These are phyloP conservation scores for Hemistola chrysoprasaria DNA, from an alignment of 2,888 invertebrate species.

Conservation along the genomic window DNA sequence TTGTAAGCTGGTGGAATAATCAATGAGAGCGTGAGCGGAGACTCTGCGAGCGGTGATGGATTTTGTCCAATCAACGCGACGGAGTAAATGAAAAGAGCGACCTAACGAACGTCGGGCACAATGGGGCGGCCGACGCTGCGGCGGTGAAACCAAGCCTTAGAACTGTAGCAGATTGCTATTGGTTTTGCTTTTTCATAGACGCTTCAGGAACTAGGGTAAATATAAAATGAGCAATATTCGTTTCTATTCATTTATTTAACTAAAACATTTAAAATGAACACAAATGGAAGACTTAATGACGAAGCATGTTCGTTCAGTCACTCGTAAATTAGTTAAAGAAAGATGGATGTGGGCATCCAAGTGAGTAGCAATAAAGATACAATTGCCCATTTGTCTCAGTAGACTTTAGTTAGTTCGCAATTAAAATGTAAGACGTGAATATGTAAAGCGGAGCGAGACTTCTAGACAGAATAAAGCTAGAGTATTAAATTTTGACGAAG, in stretches of 20 bases:
- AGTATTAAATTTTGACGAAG: too few relatives aligned
- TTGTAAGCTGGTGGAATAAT: constrained; percentile 43
- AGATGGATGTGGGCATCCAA: too few relatives aligned
- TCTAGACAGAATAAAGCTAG: too few relatives aligned
- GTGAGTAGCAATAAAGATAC: too few relatives aligned
- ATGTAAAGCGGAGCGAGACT: too few relatives aligned
- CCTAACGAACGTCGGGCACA: constrained; percentile 54
- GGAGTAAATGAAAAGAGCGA: constrained; percentile 55
- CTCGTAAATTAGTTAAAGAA: too few relatives aligned
- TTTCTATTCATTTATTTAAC: constrained; percentile 25
- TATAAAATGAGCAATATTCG: too few relatives aligned
- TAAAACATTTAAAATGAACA: constrained; percentile 2
- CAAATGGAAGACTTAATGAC: too few relatives aligned
- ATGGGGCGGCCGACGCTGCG: constrained; percentile 27
- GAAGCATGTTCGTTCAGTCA: too few relatives aligned
- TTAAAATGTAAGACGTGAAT: too few relatives aligned
- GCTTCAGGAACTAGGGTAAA: constrained; percentile 36
- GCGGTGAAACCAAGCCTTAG: constrained; percentile 43
- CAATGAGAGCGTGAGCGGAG: constrained; percentile 45
- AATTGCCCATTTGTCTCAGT: too few relatives aligned
- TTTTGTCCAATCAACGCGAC: constrained; percentile 56
- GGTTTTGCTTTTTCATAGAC: constrained; percentile 43
- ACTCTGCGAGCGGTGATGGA: constrained; percentile 48
- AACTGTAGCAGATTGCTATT: constrained; percentile 59
- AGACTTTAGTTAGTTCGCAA: too few relatives aligned